Conservation (phyloP, 2,797 vertebrate genomes). For the Argentina silus region DNA sequence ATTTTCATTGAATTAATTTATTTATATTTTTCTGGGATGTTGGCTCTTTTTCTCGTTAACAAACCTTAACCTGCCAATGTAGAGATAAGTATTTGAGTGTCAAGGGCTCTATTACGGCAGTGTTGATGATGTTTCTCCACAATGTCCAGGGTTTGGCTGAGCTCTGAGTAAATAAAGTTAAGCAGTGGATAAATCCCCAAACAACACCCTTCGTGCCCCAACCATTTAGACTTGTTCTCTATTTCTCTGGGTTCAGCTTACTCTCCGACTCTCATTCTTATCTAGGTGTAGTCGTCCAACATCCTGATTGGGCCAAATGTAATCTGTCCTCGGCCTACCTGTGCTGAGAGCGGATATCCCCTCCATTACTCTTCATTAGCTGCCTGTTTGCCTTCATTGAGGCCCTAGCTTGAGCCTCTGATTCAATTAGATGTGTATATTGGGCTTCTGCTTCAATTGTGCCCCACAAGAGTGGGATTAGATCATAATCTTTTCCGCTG, state of each 20-base stretch:
- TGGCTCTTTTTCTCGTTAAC: background rate
- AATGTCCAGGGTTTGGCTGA: background rate
- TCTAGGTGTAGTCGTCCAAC: background rate
- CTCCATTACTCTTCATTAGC: constrained; percentile 11
- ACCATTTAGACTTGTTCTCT: background rate
- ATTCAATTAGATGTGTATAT: constrained; percentile 12
- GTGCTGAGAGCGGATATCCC: constrained; percentile 1
- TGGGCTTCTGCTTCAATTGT: constrained; percentile 17
- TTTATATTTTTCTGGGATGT: background rate
- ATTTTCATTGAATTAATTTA: background rate
- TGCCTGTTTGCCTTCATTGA: constrained; percentile 11
- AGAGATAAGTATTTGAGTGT: background rate
- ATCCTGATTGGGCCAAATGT: background rate
- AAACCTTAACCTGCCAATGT: background rate
- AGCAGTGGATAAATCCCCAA: background rate
- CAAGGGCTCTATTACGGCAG: background rate
- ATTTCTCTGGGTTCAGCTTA: background rate
- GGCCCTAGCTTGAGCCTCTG: constrained; percentile 4
- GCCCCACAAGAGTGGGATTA: constrained; percentile 10
- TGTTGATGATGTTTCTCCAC: background rate
- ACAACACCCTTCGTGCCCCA: background rate
- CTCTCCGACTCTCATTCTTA: background rate
- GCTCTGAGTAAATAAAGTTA: background rate
- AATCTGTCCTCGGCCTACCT: background rate
- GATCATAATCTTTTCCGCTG: constrained; percentile 5